phyloP scores from a whole-genome alignment of 2,797 vertebrate species.

The Sebastes alutus region DNA sequence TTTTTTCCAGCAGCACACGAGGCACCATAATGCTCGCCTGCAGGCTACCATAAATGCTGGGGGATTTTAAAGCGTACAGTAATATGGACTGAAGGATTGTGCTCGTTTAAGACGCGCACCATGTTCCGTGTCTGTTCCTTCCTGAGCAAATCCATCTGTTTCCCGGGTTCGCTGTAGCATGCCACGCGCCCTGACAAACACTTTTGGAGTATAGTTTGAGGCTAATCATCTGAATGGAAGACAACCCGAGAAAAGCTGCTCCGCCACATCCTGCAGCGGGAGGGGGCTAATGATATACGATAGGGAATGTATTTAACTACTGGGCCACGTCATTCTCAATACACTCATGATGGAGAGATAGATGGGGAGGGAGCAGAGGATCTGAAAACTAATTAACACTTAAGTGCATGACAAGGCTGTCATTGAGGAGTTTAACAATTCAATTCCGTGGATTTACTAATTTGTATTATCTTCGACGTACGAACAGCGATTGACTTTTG shows the following conservation, averaged over 20 bases:
- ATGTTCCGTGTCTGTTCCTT: slow-evolving; percentile 41
- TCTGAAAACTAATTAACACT: slow-evolving; percentile 80
- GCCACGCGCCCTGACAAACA: slow-evolving; percentile 67
- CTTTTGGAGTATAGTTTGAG: slow-evolving; percentile 66
- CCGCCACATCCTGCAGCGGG: slow-evolving; percentile 60
- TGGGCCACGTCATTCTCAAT: slow-evolving; percentile 69
- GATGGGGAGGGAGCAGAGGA: slow-evolving; percentile 50
- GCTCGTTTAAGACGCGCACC: slow-evolving; percentile 37
- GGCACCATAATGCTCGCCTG: slow-evolving; percentile 37
- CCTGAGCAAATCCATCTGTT: slow-evolving; percentile 60
- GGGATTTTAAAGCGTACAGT: slow-evolving; percentile 16
- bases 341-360: slow-evolving; percentile 50
- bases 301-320: slow-evolving; percentile 67
- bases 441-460: slow-evolving; percentile 8
- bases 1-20: slow-evolving; percentile 18
- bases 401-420: slow-evolving; percentile 64
- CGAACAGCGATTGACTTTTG: neutral
- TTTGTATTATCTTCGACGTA: slow-evolving; percentile 8
- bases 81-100: slow-evolving; percentile 51
- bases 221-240: slow-evolving; percentile 72
- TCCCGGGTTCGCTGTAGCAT: slow-evolving; percentile 30
- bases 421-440: slow-evolving; percentile 55
- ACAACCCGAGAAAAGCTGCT: slow-evolving; percentile 75
- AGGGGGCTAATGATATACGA: slow-evolving; percentile 68
- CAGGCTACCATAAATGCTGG: slow-evolving; percentile 39